Evolutionary conservation across 1,140 invertebrate species (phyloP).

Genomic region (Reticulitermes speratus): DNA sequence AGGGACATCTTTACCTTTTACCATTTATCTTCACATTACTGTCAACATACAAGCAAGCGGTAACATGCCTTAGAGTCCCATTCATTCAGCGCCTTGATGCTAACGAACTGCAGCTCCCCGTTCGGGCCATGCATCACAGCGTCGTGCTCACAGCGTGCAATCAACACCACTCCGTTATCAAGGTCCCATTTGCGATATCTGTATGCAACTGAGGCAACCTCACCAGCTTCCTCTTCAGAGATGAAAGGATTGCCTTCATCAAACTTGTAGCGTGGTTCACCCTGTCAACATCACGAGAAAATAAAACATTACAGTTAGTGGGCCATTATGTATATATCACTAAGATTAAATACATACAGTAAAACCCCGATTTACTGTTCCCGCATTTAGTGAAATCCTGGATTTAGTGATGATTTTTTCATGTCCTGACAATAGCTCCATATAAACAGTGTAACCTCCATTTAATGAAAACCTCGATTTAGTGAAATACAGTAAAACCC

Average conservation of each 20-base stretch:
- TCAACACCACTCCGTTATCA: conserved; percentile 88
- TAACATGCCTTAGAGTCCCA: conserved; percentile 88
- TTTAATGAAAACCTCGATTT: too few relatives aligned
- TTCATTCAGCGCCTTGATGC: conserved; percentile 92
- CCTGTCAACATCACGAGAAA: conserved; percentile 45
- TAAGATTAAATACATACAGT: too few relatives aligned
- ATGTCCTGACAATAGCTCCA: too few relatives aligned
- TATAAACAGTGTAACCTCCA: too few relatives aligned
- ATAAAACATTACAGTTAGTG: conserved; percentile 6
- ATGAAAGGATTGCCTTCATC: conserved; percentile 92
- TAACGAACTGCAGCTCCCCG: conserved; percentile 89
- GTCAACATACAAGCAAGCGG: too few relatives aligned
- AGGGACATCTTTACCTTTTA: too few relatives aligned
- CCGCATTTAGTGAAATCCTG: too few relatives aligned
- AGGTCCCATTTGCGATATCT: conserved; percentile 97
- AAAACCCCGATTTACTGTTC: too few relatives aligned
- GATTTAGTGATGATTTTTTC: too few relatives aligned
- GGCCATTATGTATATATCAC: too few relatives aligned
- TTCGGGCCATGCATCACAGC: conserved; percentile 89
- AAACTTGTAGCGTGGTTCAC: conserved; percentile 86
- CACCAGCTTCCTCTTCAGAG: conserved; percentile 81
- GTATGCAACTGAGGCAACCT: conserved; percentile 94
- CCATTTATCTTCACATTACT: too few relatives aligned
- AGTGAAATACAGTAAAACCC: too few relatives aligned
- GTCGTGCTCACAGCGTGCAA: conserved; percentile 95